A percentile compares a stretch with the other conserved stretches of the same genome.
Evolutionary conservation across 1,140 invertebrate genomes (phyloP).

Genomic region (Lepidotrigona ventralis): DNA sequence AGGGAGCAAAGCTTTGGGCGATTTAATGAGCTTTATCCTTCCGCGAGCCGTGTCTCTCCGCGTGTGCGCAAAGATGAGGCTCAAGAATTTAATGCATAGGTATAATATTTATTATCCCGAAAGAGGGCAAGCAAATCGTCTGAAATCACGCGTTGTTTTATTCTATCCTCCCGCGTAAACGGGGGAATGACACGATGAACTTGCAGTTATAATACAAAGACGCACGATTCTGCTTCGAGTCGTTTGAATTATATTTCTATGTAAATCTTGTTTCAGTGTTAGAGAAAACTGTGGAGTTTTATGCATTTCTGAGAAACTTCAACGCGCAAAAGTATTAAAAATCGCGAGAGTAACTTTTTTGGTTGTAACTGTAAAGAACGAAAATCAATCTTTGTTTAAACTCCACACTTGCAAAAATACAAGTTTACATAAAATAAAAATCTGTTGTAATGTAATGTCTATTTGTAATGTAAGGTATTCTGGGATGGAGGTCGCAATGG

Average conservation of each 20-base stretch:
- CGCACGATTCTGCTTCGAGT: neutral
- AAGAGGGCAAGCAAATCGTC: neutral
- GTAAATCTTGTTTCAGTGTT: too few species aligned
- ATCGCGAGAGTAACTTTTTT: too few species aligned
- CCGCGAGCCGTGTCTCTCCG: neutral
- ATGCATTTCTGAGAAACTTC: too few species aligned
- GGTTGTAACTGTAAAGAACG: too few species aligned
- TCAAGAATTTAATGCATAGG: neutral
- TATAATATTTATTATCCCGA: neutral
- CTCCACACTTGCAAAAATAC: too few species aligned
- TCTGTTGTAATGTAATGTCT: too few species aligned
- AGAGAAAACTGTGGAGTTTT: too few species aligned
- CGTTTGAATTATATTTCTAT: neutral
- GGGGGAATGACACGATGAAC: neutral
- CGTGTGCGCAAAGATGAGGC: neutral
- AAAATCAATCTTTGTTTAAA: too few species aligned
- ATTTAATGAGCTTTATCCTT: neutral
- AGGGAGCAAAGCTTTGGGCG: conserved; percentile 10
- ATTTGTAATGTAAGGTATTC: too few species aligned
- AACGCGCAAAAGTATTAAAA: too few species aligned
- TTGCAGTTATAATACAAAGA: neutral
- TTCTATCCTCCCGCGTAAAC: neutral
- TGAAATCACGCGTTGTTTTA: neutral
- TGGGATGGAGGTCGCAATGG: too few species aligned
- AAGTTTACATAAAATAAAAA: too few species aligned